Evolutionary conservation across 2,888 invertebrate genomes (phyloP), one percentile per base, ranked within the genome.

Genomic region (Drymonia ruficornis): DNA sequence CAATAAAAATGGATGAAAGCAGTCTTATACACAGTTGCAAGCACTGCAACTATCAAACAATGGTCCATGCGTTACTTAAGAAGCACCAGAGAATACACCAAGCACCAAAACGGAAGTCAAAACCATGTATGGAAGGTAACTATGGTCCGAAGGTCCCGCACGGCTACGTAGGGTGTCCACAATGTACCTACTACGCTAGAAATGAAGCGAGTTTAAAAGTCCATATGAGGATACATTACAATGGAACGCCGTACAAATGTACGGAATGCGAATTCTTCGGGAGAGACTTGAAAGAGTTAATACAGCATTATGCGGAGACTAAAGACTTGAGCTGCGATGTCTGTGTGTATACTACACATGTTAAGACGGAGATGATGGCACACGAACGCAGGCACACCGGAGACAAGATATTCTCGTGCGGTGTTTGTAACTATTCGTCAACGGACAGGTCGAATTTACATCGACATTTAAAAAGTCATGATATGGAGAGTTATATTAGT

Each of bases 181-280:
- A 65, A n/a, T 67, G 67, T 38, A 53, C 50, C 1, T 63, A 53
- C 11, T 53, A 52, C 1, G 53, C 55, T 0, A 56, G 49, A 50
- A 58, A 47, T 3, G 50, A 50, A 2, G 36, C 15, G 0, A 61
- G 59, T 15, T 23, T 66, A 7, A 58, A 53, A 38, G 36, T 66
- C 0, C 68, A 68, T n/a, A 63, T 63, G 61, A 48, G 53, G 0
- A 61, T 63, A n/a, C 68, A 68, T 8, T 31, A 44, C 0, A 34
- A 56, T 13, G 67, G 63, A 0, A 59, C 53, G 0, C 61, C 67
- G 0, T 68, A 59, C 8, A 68, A 70, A 9, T 68, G 68, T 34
- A 67, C 63, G 0, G 68, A 68, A 3, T 68, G 68, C 13, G 9
- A 45, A 0, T 63, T 8, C 12, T 53, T 49, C 0, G 67, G 53